Base-by-base conservation (phyloP, 2,113 vertebrate species). In the Morone chrysops region DNA sequence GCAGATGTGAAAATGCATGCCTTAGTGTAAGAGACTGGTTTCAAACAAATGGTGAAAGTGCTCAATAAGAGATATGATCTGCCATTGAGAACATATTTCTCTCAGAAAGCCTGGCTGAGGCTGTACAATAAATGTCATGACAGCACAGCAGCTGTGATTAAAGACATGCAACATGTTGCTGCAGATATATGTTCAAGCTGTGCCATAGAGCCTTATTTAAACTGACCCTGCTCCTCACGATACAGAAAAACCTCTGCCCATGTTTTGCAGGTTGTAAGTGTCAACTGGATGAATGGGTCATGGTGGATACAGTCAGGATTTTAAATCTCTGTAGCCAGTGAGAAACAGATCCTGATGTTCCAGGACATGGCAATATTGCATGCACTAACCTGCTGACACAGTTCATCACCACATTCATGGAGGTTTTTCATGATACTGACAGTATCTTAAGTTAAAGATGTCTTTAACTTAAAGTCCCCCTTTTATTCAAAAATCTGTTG, bases 131-230 rank as follows among this genome's bases (percentile, higher is more conserved):
- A 78, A 78, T 48, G 41, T 78, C 60, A 67, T 50, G 47, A 41
- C 69, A 67, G 60, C 40, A 67, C n/a, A 70, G 51, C 74, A 51
- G 70, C 36, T 47, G 65, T 68, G 63, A 84, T 84, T 76, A 60
- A 84, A 76, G 60, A 53, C 73, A 20, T 36, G 57, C 53, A 69
- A 51, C 68, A 43, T 67, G 73, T 62, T 78, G 63, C 73, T 31
- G 41, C 68, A 81, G 75, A 81, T 76, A 56, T 62, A 75, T 74
- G 59, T 70, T 70, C 45, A 59, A 41, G 53, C 62, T 69, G 65
- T 20, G 59, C 69, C 18, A 48, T 0, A 12, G 14, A 80, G 65
- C 73, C 45, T 45, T 10, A 3, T 14, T n/a, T 72, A 57, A 59
- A 57, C 63, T 51, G 22, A 50, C 60, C 72, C 73, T 22, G 45